These are phyloP conservation scores for Euproctis similis DNA, from an alignment of 2,888 invertebrate species.

Conservation along the genomic window DNA sequence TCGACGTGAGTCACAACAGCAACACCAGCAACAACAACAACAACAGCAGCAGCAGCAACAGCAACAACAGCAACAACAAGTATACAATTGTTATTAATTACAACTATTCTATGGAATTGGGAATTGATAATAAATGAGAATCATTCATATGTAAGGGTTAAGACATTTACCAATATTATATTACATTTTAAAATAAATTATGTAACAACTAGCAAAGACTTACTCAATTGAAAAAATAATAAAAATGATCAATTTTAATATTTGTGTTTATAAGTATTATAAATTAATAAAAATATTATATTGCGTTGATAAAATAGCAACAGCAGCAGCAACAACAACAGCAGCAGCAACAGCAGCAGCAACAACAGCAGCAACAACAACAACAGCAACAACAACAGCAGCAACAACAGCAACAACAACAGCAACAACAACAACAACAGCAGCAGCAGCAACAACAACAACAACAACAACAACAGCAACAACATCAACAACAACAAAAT, in stretches of 20 bases:
- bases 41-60: constrained; percentile 56
- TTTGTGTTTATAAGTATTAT: no score
- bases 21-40: constrained; percentile 47
- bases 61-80: constrained; percentile 58
- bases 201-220: no score
- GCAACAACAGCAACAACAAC: constrained; percentile 34
- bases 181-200: no score
- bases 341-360: constrained; percentile 47
- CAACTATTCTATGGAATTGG: no score
- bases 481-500: constrained; percentile 45
- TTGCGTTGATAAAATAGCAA: no score
- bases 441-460: constrained; percentile 38
- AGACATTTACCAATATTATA: no score
- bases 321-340: constrained; percentile 54
- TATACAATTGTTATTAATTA: no score
- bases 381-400: constrained; percentile 34
- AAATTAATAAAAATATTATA: no score
- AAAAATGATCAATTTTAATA: no score
- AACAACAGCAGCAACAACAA: constrained; percentile 50
- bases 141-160: no score
- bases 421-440: constrained; percentile 37
- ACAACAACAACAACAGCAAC: constrained; percentile 51
- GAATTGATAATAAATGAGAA: no score
- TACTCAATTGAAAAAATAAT: no score
- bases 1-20: constrained; percentile 64